These are phyloP conservation scores for Asbolus verrucosus DNA, from an alignment of 1,140 invertebrate genomes.

Conservation along the genomic window DNA sequence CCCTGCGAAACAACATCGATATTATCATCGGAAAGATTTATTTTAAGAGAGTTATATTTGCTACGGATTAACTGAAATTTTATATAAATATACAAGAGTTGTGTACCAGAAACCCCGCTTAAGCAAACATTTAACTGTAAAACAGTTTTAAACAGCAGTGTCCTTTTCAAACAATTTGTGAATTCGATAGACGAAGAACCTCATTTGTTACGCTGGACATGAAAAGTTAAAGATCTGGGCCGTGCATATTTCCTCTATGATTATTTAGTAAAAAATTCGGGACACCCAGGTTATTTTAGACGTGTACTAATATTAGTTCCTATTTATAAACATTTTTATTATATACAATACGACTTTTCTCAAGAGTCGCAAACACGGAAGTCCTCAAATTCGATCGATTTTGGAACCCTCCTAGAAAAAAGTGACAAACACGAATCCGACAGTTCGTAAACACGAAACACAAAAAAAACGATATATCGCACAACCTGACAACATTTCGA, in stretches of 20 bases:
- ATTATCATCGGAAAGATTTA: too few relatives aligned
- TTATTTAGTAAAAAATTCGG: too few relatives aligned
- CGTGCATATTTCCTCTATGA: too few relatives aligned
- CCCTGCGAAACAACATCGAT: conserved; percentile 67
- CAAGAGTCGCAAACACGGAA: not conserved
- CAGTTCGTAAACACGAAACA: not conserved
- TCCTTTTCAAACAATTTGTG: not conserved
- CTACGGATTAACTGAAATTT: conserved; percentile 21
- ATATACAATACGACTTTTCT: not conserved
- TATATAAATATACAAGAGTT: conserved; percentile 37
- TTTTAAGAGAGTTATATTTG: conserved; percentile 22
- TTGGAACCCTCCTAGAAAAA: not conserved
- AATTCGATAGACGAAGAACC: too few relatives aligned
- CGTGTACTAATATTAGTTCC: not conserved
- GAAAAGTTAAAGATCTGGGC: too few relatives aligned
- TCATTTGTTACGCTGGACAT: too few relatives aligned
- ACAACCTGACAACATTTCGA: too few relatives aligned
- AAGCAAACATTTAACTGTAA: conserved; percentile 20
- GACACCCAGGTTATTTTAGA: not conserved
- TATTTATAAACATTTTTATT: conserved; percentile 12
- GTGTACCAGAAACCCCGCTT: conserved; percentile 4
- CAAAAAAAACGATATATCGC: too few relatives aligned
- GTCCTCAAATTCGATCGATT: not conserved
- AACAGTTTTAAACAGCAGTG: conserved; percentile 14
- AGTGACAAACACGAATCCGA: not conserved